A percentile compares a stretch with the other conserved stretches of the same genome.
phyloP scores from a whole-genome alignment of 2,113 vertebrate genomes.

The Larimichthys crocea region DNA sequence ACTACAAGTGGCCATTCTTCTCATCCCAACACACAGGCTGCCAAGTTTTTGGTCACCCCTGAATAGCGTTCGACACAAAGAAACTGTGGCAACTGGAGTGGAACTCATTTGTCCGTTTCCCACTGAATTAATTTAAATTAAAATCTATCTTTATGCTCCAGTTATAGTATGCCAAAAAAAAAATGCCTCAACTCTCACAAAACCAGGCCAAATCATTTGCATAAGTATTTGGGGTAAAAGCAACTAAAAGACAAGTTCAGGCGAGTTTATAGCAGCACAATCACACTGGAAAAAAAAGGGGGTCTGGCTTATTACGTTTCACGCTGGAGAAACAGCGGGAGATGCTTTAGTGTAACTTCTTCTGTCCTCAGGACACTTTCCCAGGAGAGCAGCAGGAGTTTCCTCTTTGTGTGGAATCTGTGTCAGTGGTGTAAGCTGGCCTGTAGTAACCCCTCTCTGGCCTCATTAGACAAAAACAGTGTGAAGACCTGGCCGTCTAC shows the following conservation, averaged over 20 bases:
- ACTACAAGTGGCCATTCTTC: constrained; percentile 71
- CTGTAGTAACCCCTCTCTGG: constrained; percentile 50
- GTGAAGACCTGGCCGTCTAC: constrained; percentile 1
- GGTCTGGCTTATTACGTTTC: background rate
- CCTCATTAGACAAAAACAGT: constrained; percentile 28
- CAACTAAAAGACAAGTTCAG: background rate
- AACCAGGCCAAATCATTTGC: constrained; percentile 11
- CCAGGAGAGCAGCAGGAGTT: constrained; percentile 32
- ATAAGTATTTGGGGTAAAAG: constrained; percentile 28
- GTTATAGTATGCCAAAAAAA: constrained; percentile 18
- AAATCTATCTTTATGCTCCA: constrained; percentile 45
- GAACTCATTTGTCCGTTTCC: constrained; percentile 68
- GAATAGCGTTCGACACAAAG: constrained; percentile 69
- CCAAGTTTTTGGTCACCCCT: constrained; percentile 62
- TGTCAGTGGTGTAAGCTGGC: constrained; percentile 61
- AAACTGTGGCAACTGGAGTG: constrained; percentile 72
- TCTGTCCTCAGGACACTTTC: background rate
- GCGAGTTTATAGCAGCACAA: background rate
- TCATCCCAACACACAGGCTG: constrained; percentile 25
- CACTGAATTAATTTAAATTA: constrained; percentile 56
- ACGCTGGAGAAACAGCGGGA: constrained; percentile 10
- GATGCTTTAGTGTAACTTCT: constrained; percentile 16
- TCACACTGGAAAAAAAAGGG: background rate
- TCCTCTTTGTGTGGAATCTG: constrained; percentile 64
- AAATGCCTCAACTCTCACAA: background rate